Percentiles rank a stretch among this genome's conserved stretches.
Conservation (phyloP, 2,888 invertebrate genomes). For the Lepidochrysops patricia region DNA sequence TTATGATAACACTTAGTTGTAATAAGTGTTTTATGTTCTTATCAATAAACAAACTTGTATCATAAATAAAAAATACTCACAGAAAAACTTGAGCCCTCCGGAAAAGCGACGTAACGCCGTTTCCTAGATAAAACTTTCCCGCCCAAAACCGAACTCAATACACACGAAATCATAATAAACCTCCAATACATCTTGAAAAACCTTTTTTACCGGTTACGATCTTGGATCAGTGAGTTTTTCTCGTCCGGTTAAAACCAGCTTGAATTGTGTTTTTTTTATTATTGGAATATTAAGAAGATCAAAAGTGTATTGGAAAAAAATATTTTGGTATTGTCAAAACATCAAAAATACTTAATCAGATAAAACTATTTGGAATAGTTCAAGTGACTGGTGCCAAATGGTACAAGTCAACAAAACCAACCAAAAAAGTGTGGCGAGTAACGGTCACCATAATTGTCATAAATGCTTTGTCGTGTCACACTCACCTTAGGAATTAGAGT, state of each 20-base stretch:
- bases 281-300: too few species aligned
- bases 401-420: neutral
- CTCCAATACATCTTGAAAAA: conserved; percentile 13
- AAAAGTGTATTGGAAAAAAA: too few species aligned
- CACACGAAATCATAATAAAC: conserved; percentile 18
- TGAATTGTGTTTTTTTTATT: too few species aligned
- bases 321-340: too few species aligned
- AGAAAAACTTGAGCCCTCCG: conserved; percentile 81
- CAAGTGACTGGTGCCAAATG: neutral
- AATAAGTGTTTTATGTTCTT: too few species aligned
- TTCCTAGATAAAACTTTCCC: conserved; percentile 67
- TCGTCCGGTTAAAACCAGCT: too few species aligned
- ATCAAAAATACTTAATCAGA: neutral
- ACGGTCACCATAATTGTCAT: conserved; percentile 23
- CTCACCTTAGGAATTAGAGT: neutral
- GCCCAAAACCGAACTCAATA: conserved; percentile 27
- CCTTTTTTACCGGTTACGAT: neutral
- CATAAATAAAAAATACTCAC: conserved; percentile 54
- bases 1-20: too few species aligned
- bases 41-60: too few species aligned
- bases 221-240: too few species aligned
- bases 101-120: conserved; percentile 79
- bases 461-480: conserved; percentile 6
- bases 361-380: neutral
- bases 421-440: conserved; percentile 17